phyloP scores from a whole-genome alignment of 1,140 invertebrate species.

The Archivesica marissinica region DNA sequence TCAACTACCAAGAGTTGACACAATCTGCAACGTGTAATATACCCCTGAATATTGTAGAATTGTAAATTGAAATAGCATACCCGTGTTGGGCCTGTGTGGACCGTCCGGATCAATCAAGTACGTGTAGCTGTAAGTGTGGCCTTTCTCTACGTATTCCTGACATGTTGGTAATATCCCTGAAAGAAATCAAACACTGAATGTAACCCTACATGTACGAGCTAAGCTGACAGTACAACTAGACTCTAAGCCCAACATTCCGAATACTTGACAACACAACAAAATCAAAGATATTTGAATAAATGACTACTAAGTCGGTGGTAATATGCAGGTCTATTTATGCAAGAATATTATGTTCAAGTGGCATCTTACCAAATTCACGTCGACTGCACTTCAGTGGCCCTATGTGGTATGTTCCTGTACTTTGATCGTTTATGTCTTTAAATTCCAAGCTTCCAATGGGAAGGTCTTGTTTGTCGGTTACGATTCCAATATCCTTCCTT shows the following conservation, averaged over 20 bases:
- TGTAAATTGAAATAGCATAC: background rate
- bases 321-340: background rate
- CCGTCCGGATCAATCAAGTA: constrained; percentile 56
- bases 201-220: too few species aligned
- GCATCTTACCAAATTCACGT: constrained; percentile 35
- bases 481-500: constrained; percentile 51
- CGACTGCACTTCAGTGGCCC: constrained; percentile 29
- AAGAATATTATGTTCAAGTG: background rate
- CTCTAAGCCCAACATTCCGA: too few species aligned
- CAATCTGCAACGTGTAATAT: background rate
- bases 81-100: background rate
- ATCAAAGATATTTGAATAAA: too few species aligned
- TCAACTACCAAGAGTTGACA: background rate
- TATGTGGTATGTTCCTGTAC: background rate
- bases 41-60: background rate
- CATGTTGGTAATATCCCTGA: constrained; percentile 50
- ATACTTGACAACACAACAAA: too few species aligned
- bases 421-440: background rate
- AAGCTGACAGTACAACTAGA: too few species aligned
- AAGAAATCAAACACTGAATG: background rate
- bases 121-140: constrained; percentile 10
- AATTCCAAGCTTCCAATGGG: constrained; percentile 46
- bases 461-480: constrained; percentile 39
- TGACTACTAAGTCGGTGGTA: too few species aligned
- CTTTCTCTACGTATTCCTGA: constrained; percentile 20